These are phyloP conservation scores for Harpegnathos saltator DNA, from an alignment of 1,140 invertebrate genomes.

Conservation along the genomic window DNA sequence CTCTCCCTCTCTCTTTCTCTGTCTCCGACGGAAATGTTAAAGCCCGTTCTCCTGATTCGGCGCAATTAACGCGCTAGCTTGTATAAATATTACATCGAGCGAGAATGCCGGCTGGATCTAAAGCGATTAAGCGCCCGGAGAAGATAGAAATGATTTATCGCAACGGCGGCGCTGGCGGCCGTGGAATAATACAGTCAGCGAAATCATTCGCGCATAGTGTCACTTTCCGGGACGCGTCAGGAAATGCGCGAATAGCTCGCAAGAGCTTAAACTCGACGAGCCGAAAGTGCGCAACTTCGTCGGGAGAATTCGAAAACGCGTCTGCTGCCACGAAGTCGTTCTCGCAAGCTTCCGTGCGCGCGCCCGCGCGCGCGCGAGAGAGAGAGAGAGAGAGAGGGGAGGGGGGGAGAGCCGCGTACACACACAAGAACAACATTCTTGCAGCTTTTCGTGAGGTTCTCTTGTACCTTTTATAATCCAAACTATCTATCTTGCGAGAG, in stretches of 20 bases:
- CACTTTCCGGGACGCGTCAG: not conserved
- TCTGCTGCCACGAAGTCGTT: not conserved
- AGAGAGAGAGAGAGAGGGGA: too few species aligned
- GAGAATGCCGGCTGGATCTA: constrained; percentile 41
- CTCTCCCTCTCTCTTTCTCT: too few species aligned
- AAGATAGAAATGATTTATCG: constrained; percentile 41
- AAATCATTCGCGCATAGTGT: constrained; percentile 22
- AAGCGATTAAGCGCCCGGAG: constrained; percentile 32
- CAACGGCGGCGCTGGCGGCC: not conserved
- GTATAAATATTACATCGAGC: constrained; percentile 52
- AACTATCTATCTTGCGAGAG: not conserved
- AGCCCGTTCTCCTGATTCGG: constrained; percentile 45
- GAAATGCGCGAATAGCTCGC: constrained; percentile 16
- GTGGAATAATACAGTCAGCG: not conserved
- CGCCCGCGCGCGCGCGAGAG: too few species aligned
- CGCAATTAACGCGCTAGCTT: constrained; percentile 54
- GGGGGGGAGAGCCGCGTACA: too few species aligned
- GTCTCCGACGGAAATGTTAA: not conserved
- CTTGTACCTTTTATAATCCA: not conserved
- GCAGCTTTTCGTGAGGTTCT: not conserved
- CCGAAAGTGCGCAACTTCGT: not conserved
- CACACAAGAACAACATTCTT: constrained; percentile 14
- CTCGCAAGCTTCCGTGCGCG: too few species aligned
- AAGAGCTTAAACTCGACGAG: constrained; percentile 9
- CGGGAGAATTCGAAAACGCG: not conserved